Evolutionary conservation across 2,797 vertebrate genomes (phyloP), one percentile per base, ranked within the genome.

Genomic region (Chlorospingus semifuscus): DNA sequence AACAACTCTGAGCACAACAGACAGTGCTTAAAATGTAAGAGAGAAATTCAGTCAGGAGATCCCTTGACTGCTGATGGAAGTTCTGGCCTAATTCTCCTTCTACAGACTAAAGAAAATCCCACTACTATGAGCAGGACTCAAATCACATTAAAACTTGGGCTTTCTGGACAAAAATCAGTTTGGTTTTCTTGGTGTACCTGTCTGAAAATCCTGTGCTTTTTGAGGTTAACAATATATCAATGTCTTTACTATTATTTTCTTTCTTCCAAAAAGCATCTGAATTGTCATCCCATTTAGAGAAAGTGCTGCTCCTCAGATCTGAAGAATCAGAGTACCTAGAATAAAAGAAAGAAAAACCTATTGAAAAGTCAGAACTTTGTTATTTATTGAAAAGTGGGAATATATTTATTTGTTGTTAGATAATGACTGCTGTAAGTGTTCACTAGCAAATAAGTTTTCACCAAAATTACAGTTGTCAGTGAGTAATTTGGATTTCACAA

Each of bases 181-280:
- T 44, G 20, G 2, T 63, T 81, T 83, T 81, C 37, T 77, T 80
- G 5, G 17, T 36, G 1, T 91, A 99, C 99, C 98, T 98, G 93
- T 99, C 99, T 21, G 96, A 92, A 63, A 95, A 96, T 64, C 90
- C 98, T 8, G 97, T 66, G 46, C 87, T 97, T 74, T 97, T 98
- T 49, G 98, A 97, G 81, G 97, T 97, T 83, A 98, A 64, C 76
- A 94, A 97, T 44, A 98, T 80, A 66, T 99, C 99, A 0, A 95
- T 70, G 55, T 99, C 98, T 57, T 97, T 98, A 69, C 94, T 97
- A 82, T 93, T 98, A 94, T 83, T 97, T 83, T 99, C 98, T 79
- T 97, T 99, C 95, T 98, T 98, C 99, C 99, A 99, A 47, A 97
- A 98, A 63, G 97, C 96, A 57, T 98, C 98, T 2, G 97, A 77